A percentile compares a stretch with the other conserved stretches of the same genome.
Conservation (phyloP, 2,888 invertebrate genomes). For the Trachelus stipa region DNA sequence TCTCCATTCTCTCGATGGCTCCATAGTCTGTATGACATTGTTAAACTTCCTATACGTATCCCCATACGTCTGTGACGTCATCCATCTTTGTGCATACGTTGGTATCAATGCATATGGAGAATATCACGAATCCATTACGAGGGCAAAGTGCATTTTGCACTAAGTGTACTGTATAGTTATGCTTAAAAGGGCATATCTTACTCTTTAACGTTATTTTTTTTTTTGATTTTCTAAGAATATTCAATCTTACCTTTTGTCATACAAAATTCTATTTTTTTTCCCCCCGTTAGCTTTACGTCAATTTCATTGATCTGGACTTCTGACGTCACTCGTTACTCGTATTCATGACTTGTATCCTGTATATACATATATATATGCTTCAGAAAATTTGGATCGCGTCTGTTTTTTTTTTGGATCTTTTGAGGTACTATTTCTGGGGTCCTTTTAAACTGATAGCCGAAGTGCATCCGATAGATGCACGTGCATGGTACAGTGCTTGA, state of each 20-base stretch:
- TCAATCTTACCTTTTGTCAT: neutral
- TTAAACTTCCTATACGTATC: neutral
- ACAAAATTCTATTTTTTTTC: neutral
- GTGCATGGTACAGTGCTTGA: neutral
- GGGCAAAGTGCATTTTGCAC: neutral
- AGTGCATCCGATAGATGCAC: neutral
- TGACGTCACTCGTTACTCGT: neutral
- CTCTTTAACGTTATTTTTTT: neutral
- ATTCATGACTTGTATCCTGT: too few relatives aligned
- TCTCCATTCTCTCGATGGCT: neutral
- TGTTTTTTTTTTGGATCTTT: neutral
- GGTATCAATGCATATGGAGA: neutral
- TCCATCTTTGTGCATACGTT: neutral
- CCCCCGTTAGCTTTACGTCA: neutral
- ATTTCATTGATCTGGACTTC: neutral
- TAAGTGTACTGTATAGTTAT: neutral
- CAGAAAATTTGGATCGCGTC: neutral
- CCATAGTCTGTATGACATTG: neutral
- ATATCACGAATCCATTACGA: neutral
- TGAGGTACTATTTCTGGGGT: neutral
- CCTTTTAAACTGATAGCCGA: neutral
- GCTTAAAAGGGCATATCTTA: neutral
- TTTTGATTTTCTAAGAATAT: neutral
- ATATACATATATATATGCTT: neutral
- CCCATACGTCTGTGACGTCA: neutral